Evolutionary conservation across 2,797 vertebrate genomes (phyloP), one percentile per base, ranked within the genome.

Genomic region (Petrocephalus sullivani): DNA sequence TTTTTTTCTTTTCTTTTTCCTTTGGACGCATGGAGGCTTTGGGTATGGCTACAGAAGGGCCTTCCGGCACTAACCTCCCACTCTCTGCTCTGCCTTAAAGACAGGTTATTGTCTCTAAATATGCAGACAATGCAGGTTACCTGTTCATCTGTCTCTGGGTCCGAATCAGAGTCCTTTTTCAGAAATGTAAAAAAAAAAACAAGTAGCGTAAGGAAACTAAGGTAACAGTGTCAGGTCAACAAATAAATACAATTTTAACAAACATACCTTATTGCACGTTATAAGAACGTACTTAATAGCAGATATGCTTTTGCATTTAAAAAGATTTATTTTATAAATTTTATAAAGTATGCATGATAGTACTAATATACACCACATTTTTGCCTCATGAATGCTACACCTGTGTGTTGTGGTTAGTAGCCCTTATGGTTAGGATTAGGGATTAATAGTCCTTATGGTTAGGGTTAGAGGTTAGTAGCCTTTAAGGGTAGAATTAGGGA

Each of bases 131-230:
- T 75, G 57, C 9, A 51, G 28, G 87, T 97, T 96, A 99, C 98
- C 98, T 99, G 98, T 91, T 98, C 98, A 91, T 99, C 98, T 92
- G 94, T 96, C 91, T 99, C 98, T 95, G 97, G 98, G 88, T 99
- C 98, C 92, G 98, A 99, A 92, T 99, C 98, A 87, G 97, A 99
- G 86, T 99, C 98, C 98, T 99, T 83, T 51, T 83, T 10, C 41
- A 46, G 49, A 41, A 83, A 41, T 6, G 12, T 12, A 21, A 21
- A 37, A 46, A 46, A n/a, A 41, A 53, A 53, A 83, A 53, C 81
- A 51, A 53, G 3, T 1, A 19, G 19, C 3, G 3, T 82, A 53
- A 53, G 2, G 46, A 19, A 49, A 82, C 78, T 37, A 33, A 46
- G 19, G 33, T 28, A 86, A 49, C 12, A 21, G 21, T 33, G 14